Evolutionary conservation across 1,140 invertebrate species (phyloP).

Genomic region (Ruditapes philippinarum): DNA sequence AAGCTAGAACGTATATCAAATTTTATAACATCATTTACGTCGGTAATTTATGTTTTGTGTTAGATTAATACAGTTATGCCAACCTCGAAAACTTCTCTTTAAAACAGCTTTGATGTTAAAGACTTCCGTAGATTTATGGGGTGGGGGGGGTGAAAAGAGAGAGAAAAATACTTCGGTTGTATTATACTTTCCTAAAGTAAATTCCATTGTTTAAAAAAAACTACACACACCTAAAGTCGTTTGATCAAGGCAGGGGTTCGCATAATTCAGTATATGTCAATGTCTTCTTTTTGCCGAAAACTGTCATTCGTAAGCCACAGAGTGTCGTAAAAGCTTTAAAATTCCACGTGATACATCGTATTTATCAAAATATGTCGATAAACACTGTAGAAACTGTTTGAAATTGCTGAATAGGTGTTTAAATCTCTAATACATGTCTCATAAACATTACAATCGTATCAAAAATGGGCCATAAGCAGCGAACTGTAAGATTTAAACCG

Average conservation of each 20-base stretch:
- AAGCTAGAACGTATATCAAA: too few relatives aligned
- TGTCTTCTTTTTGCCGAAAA: neutral
- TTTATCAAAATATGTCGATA: slow-evolving; percentile 17
- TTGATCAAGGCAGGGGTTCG: slow-evolving; percentile 44
- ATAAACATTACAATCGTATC: neutral
- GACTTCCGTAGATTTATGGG: too few relatives aligned
- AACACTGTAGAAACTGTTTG: neutral
- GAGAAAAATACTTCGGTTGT: too few relatives aligned
- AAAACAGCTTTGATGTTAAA: too few relatives aligned
- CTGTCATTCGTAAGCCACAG: neutral
- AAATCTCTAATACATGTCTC: neutral
- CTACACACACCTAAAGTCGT: neutral
- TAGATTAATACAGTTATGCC: too few relatives aligned
- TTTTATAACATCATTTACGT: too few relatives aligned
- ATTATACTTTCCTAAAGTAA: neutral
- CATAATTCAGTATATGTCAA: neutral
- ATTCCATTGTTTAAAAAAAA: neutral
- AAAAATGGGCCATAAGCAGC: too few relatives aligned
- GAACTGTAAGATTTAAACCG: neutral
- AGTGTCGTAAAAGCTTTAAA: slow-evolving; percentile 25
- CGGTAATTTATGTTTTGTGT: too few relatives aligned
- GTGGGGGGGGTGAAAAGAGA: too few relatives aligned
- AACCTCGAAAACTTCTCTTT: too few relatives aligned
- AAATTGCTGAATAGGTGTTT: neutral
- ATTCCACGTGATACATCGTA: neutral